These are phyloP conservation scores for Aurelia sp. DNA, from an alignment of 30 jellyfish, hydroid and myxozoan species.

Conservation along the genomic window DNA sequence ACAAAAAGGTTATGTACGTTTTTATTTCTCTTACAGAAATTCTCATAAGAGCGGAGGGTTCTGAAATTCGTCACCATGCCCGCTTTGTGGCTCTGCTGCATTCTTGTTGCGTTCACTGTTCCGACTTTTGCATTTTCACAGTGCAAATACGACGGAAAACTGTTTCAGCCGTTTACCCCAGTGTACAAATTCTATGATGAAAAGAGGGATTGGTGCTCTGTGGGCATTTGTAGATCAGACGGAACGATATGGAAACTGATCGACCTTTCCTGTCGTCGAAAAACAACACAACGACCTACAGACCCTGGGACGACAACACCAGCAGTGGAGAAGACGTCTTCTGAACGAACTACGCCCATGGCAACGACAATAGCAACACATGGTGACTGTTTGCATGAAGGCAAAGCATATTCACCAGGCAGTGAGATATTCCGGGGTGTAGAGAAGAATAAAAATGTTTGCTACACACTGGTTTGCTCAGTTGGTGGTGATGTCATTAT, in stretches of 20 bases:
- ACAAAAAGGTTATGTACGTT: too few species aligned
- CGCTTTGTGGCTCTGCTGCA: too few species aligned
- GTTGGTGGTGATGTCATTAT: constrained; percentile 35
- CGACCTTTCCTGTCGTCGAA: constrained; percentile 44
- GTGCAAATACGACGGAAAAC: constrained; percentile 34
- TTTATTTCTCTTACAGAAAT: too few species aligned
- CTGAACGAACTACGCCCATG: too few species aligned
- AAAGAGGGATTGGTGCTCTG: constrained; percentile 45
- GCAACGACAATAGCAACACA: too few species aligned
- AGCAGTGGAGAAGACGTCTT: not conserved
- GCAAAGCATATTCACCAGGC: constrained; percentile 49
- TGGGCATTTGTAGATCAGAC: constrained; percentile 36
- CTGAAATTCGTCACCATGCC: too few species aligned
- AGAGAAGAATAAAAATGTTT: constrained; percentile 17
- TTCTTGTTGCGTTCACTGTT: not conserved
- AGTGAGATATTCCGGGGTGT: constrained; percentile 61
- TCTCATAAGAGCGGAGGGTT: too few species aligned
- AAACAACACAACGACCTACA: constrained; percentile 4
- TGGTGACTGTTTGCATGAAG: constrained; percentile 27
- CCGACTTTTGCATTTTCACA: constrained; percentile 2
- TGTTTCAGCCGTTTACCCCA: constrained; percentile 12
- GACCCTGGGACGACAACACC: not conserved
- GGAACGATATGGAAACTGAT: constrained; percentile 52
- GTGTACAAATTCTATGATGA: constrained; percentile 40
- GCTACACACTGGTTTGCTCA: constrained; percentile 39